Percentiles rank a stretch among this genome's conserved stretches.
phyloP scores from a whole-genome alignment of 1,140 invertebrate genomes.

The Aleiodes sp. region DNA sequence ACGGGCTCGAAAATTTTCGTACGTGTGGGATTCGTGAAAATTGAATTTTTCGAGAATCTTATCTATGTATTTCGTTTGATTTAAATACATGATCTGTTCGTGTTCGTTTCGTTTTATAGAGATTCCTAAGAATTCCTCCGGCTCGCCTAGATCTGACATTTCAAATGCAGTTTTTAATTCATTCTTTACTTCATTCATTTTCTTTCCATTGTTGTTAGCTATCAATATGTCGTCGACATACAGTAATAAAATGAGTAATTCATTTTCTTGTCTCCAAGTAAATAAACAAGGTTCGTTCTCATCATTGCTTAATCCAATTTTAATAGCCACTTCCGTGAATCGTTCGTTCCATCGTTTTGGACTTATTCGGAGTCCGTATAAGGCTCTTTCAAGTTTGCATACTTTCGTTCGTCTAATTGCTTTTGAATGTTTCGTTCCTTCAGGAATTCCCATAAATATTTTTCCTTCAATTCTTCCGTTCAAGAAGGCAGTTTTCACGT shows the following conservation, averaged over 20 bases:
- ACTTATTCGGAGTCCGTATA: constrained; percentile 30
- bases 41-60: too few species aligned
- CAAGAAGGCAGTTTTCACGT: constrained; percentile 48
- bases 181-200: constrained; percentile 18
- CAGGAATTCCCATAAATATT: constrained; percentile 58
- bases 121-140: constrained; percentile 29
- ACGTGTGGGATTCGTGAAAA: constrained; percentile 3
- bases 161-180: constrained; percentile 26
- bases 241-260: constrained; percentile 25
- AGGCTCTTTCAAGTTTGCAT: constrained; percentile 27
- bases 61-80: too few species aligned
- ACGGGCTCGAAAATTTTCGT: too few species aligned
- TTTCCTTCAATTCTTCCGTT: constrained; percentile 51
- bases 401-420: constrained; percentile 7
- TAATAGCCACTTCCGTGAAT: constrained; percentile 17
- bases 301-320: constrained; percentile 19
- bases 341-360: constrained; percentile 28
- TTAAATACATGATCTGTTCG: constrained; percentile 18
- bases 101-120: constrained; percentile 20
- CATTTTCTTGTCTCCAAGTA: constrained; percentile 41
- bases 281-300: constrained; percentile 50
- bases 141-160: constrained; percentile 22
- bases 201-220: constrained; percentile 14
- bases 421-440: constrained; percentile 29
- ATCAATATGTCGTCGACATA: constrained; percentile 27